Evolutionary conservation across 2,888 invertebrate genomes (phyloP), one percentile per base, ranked within the genome.

Genomic region (Phyllotreta striolata): DNA sequence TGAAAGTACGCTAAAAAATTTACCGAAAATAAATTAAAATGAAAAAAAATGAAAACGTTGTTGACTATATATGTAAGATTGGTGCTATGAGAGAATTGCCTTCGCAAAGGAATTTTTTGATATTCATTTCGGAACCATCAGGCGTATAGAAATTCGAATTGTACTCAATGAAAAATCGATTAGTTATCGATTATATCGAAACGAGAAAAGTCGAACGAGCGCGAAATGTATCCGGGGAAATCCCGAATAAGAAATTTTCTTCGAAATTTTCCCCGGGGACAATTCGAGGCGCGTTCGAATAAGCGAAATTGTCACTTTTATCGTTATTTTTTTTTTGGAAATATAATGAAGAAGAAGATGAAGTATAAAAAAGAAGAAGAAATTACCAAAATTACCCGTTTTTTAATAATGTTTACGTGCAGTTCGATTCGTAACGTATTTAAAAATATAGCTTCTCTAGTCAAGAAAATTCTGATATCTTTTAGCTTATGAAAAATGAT

Each of bases 11-110:
- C 74, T 41, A 76, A 74, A 71, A 66, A 65, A 76, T 78, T 24
- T 24, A 24, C 24, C 24, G 4, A 24, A 24, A 24, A 24, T 24
- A 24, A 24, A 24, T 24, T 24, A 24, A 24, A 24, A 24, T n/a
- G n/a, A 24, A 24, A 24, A 24, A 24, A 24, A 24, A 59, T 44
- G 52, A 60, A 52, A 60, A 52, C 73, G 72, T 79, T 81, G 80
- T 81, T 80, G 79, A 78, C 79, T 80, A 80, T 78, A 78, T 78
- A 79, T 78, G 77, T 80, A 79, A 80, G 80, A 78, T 78, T 81
- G 81, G 81, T 81, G 81, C 81, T 81, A 81, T 74, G 74, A 71
- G 74, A 79, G 77, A 80, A 76, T 77, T 79, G 80, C 80, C 81
- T 80, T 80, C 43, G 68, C 55, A 61, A 64, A 64, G 67, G 24